phyloP scores from a whole-genome alignment of 2,797 vertebrate genomes.

The Aeoliscus strigatus region DNA sequence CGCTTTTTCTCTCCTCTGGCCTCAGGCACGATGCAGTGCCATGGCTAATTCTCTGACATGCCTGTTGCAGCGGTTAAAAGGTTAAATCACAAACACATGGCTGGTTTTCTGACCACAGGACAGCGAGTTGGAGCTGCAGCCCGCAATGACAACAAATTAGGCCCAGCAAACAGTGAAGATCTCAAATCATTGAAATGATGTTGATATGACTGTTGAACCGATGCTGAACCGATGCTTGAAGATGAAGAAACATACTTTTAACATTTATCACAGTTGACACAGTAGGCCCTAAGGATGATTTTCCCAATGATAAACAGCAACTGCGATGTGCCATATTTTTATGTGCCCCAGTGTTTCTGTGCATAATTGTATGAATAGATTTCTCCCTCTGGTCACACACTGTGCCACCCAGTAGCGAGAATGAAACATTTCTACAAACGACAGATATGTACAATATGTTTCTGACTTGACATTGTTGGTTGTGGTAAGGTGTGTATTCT shows the following conservation, averaged over 20 bases:
- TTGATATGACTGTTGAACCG: conserved; percentile 15
- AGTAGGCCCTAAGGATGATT: conserved; percentile 4
- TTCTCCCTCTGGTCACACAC: conserved; percentile 7
- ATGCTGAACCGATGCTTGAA: conserved; percentile 25
- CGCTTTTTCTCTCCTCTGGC: conserved; percentile 12
- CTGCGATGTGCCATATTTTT: neutral
- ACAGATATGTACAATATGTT: too few species aligned
- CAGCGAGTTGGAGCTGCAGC: conserved; percentile 14
- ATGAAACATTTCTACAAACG: too few species aligned
- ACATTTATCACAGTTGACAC: conserved; percentile 15
- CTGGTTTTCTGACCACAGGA: conserved; percentile 32
- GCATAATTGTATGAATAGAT: too few species aligned
- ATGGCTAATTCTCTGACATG: conserved; percentile 21
- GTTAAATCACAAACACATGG: conserved; percentile 34
- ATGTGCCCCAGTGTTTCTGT: neutral
- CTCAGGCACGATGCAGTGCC: conserved; percentile 17
- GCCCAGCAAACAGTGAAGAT: neutral
- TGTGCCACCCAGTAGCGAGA: too few species aligned
- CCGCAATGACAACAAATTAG: conserved; percentile 15
- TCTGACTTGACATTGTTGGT: too few species aligned
- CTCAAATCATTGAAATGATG: conserved; percentile 12
- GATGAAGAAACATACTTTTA: conserved; percentile 25
- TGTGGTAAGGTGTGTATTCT: too few species aligned
- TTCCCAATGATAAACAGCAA: conserved; percentile 4
- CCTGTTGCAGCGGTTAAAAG: conserved; percentile 27